These are phyloP conservation scores for Clepsis dumicolana DNA, from an alignment of 2,888 invertebrate genomes.

Conservation along the genomic window DNA sequence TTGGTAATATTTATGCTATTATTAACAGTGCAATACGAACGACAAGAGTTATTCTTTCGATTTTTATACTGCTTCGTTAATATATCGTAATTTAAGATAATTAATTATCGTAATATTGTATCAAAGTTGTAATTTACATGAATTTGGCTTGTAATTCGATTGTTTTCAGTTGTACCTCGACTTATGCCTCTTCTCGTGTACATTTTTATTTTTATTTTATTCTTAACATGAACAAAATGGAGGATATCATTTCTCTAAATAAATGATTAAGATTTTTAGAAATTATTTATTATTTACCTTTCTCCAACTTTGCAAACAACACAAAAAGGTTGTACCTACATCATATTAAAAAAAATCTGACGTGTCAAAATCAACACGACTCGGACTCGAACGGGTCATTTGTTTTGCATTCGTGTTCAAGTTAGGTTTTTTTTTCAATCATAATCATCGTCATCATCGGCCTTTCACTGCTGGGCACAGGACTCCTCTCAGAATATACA, in stretches of 20 bases:
- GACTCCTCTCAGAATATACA: too few species aligned
- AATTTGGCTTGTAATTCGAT: slow-evolving; percentile 77
- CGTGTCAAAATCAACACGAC: too few species aligned
- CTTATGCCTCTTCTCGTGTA: slow-evolving; percentile 62
- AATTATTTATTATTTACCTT: slow-evolving; percentile 62
- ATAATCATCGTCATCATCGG: too few species aligned
- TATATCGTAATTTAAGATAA: slow-evolving; percentile 69
- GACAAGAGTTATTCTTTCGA: slow-evolving; percentile 72
- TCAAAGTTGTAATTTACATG: slow-evolving; percentile 78
- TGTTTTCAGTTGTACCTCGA: slow-evolving; percentile 68
- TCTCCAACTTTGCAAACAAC: neutral
- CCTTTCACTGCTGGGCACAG: too few species aligned
- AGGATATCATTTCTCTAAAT: slow-evolving; percentile 80
- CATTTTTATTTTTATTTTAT: slow-evolving; percentile 64
- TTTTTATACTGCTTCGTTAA: slow-evolving; percentile 69
- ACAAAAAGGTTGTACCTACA: too few species aligned
- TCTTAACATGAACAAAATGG: slow-evolving; percentile 63
- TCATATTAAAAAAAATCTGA: too few species aligned
- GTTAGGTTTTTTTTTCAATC: too few species aligned
- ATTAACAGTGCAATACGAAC: slow-evolving; percentile 81
- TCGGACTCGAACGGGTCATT: too few species aligned
- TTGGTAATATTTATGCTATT: slow-evolving; percentile 76
- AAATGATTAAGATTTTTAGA: slow-evolving; percentile 80
- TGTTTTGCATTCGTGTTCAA: too few species aligned
- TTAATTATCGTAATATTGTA: slow-evolving; percentile 75